A percentile compares a stretch with the other conserved stretches of the same genome.
phyloP scores from a whole-genome alignment of 2,797 vertebrate species.

The Okamejei kenojei region DNA sequence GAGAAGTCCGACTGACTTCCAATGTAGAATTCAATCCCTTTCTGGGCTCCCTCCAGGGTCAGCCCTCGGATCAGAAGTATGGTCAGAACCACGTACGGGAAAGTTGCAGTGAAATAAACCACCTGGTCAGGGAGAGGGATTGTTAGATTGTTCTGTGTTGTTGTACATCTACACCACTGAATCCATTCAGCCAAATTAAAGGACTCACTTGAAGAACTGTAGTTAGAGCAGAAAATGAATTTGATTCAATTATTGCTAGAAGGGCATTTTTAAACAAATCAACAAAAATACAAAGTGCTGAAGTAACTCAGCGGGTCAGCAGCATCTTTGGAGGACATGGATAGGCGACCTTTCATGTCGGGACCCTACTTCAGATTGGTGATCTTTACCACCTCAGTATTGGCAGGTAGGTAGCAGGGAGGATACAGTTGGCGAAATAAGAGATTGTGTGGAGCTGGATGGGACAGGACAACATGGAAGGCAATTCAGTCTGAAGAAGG shows the following conservation, averaged over 20 bases:
- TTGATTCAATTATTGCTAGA: neutral
- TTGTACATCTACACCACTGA: neutral
- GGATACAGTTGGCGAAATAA: too few relatives aligned
- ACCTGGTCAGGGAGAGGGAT: neutral
- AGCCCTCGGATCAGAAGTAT: constrained; percentile 8
- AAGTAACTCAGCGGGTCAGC: too few relatives aligned
- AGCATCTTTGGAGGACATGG: too few relatives aligned
- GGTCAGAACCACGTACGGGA: constrained; percentile 26
- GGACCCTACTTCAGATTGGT: too few relatives aligned
- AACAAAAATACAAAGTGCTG: too few relatives aligned
- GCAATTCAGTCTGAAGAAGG: neutral
- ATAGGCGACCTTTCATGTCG: too few relatives aligned
- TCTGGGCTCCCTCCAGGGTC: neutral
- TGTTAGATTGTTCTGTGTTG: neutral
- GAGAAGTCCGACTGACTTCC: neutral
- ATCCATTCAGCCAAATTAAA: neutral
- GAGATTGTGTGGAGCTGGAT: too few relatives aligned
- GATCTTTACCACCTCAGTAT: too few relatives aligned
- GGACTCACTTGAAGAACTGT: neutral
- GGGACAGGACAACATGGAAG: too few relatives aligned
- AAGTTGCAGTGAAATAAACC: constrained; percentile 26
- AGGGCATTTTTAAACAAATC: too few relatives aligned
- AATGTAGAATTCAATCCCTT: constrained; percentile 31
- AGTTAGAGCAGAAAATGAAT: neutral
- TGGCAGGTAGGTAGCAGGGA: too few relatives aligned